Conservation (phyloP, 2,797 vertebrate genomes). For the Antrozous pallidus region DNA sequence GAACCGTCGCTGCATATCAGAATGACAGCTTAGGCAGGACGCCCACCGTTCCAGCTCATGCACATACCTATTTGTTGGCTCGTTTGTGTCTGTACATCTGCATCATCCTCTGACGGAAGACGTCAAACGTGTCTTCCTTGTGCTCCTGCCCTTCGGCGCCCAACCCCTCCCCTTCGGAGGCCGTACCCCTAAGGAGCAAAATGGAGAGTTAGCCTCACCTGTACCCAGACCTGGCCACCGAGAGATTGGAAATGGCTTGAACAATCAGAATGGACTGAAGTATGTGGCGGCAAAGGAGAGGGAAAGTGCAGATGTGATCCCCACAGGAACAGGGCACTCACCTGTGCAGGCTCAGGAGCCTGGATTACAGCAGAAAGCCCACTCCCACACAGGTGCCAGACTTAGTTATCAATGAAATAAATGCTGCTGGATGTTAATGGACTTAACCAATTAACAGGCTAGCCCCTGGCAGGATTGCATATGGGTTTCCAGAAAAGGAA, state of each 20-base stretch:
- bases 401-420: background rate
- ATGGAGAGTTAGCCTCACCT: conserved; percentile 60
- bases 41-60: background rate
- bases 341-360: conserved; percentile 49
- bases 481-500: background rate
- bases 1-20: background rate
- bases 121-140: conserved; percentile 84
- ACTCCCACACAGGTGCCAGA: background rate
- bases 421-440: background rate
- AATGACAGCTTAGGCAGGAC: conserved; percentile 16
- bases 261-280: background rate
- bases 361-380: background rate
- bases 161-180: conserved; percentile 85
- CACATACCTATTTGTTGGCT: conserved; percentile 84
- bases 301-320: background rate
- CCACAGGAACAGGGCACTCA: conserved; percentile 45
- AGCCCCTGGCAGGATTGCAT: background rate
- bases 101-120: conserved; percentile 87
- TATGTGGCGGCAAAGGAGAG: background rate
- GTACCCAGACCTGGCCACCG: background rate
- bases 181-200: conserved; percentile 81
- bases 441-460: background rate
- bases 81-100: conserved; percentile 86
- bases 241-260: background rate
- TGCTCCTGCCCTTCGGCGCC: conserved; percentile 80